These are phyloP conservation scores for Macrotrachela quadricornifera DNA, from an alignment of 1,140 invertebrate genomes.

Conservation along the genomic window DNA sequence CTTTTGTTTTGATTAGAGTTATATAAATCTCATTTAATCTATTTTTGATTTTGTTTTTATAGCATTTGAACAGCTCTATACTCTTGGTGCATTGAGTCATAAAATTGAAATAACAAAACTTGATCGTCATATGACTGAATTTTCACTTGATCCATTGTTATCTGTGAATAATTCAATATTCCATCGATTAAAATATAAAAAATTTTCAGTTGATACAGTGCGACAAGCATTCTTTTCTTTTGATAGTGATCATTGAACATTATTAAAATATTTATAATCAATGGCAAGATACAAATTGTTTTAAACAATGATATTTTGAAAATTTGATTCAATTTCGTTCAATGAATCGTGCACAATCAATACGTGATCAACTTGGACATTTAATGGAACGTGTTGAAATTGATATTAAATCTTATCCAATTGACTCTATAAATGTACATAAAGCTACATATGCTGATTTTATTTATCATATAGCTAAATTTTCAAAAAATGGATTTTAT, in stretches of 20 bases:
- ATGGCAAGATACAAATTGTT: constrained; percentile 73
- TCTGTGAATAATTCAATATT: constrained; percentile 92
- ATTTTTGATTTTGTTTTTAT: constrained; percentile 83
- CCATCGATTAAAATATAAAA: constrained; percentile 94
- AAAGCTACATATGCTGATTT: too few species aligned
- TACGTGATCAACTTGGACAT: constrained; percentile 81
- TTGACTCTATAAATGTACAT: constrained; percentile 53
- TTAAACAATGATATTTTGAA: constrained; percentile 92
- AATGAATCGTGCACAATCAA: constrained; percentile 85
- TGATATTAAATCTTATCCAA: constrained; percentile 39
- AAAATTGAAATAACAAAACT: constrained; percentile 84
- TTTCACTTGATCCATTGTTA: constrained; percentile 93
- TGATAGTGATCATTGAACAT: constrained; percentile 78
- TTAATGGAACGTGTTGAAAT: constrained; percentile 92
- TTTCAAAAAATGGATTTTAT: constrained; percentile 80
- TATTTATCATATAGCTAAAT: too few species aligned
- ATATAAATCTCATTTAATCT: too few species aligned
- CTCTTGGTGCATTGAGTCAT: constrained; percentile 89
- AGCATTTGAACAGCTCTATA: constrained; percentile 89
- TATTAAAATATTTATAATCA: constrained; percentile 87
- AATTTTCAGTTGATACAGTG: constrained; percentile 88
- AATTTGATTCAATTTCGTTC: constrained; percentile 93
- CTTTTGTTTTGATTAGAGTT: constrained; percentile 92
- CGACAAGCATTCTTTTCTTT: constrained; percentile 63
- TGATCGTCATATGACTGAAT: constrained; percentile 92